Conservation (phyloP, 2,113 vertebrate genomes). For the Poicephalus gulielmi region DNA sequence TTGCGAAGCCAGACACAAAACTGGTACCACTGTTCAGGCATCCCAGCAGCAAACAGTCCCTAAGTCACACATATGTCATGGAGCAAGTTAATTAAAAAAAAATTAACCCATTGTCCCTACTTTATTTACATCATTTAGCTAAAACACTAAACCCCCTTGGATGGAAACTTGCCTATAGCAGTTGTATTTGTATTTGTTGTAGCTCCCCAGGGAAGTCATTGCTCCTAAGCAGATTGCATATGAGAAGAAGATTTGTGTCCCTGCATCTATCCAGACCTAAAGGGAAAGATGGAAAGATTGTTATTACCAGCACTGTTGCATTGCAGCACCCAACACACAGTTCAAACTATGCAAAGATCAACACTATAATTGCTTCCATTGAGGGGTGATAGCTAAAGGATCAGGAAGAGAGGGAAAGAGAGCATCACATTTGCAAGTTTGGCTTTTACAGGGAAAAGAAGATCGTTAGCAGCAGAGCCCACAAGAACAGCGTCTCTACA, state of each 20-base stretch:
- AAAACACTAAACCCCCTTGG: constrained; percentile 73
- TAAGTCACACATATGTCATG: constrained; percentile 99
- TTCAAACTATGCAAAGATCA: not conserved
- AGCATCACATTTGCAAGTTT: constrained; percentile 45
- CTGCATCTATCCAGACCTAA: constrained; percentile 98
- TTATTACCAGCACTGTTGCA: not conserved
- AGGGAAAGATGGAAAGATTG: constrained; percentile 13
- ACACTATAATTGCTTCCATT: constrained; percentile 17
- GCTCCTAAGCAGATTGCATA: constrained; percentile 98
- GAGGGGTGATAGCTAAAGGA: not conserved
- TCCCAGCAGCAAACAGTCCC: constrained; percentile 99
- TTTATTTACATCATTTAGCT: constrained; percentile 74
- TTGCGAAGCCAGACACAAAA: constrained; percentile 99
- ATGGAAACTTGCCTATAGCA: constrained; percentile 93
- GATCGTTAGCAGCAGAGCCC: constrained; percentile 9
- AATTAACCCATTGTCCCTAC: constrained; percentile 80
- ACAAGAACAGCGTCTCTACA: not conserved
- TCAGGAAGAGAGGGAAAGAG: constrained; percentile 17
- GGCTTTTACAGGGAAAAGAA: constrained; percentile 15
- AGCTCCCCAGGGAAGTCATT: constrained; percentile 99
- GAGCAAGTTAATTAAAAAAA: constrained; percentile 98
- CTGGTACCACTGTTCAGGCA: constrained; percentile 99
- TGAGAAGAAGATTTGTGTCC: constrained; percentile 99
- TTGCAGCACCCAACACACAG: not conserved
- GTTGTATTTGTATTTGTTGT: constrained; percentile 99